Percentiles rank a stretch among this genome's conserved stretches.
Evolutionary conservation across 1,140 invertebrate species (phyloP).

Genomic region (Philopotamus ludificatus): DNA sequence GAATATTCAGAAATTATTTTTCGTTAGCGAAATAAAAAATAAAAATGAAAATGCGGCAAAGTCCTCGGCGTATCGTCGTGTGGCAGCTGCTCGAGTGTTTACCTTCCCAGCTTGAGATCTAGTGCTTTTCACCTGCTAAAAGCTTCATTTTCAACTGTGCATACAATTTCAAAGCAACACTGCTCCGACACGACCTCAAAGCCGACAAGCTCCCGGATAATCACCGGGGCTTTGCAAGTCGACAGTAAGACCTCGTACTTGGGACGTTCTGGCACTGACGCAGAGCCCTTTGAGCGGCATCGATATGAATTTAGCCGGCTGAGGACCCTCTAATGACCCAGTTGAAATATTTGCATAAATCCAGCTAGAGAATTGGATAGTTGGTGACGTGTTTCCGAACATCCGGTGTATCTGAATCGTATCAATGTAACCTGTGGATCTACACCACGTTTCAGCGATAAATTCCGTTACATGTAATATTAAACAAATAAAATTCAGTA

Average conservation of each 20-base stretch:
- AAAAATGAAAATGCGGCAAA: not conserved
- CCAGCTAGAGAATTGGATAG: not conserved
- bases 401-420: not conserved
- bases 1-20: not conserved
- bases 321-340: no score
- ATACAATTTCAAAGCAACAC: constrained; percentile 1
- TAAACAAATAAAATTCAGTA: no score
- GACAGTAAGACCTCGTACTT: no score
- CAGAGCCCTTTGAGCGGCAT: not conserved
- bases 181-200: not conserved
- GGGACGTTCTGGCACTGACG: no score
- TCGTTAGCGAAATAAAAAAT: not conserved
- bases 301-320: no score
- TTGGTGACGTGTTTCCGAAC: not conserved
- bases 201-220: constrained; percentile 6
- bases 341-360: not conserved
- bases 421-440: no score
- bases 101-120: not conserved
- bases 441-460: no score
- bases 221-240: not conserved
- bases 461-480: no score
- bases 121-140: constrained; percentile 14
- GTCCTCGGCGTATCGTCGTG: not conserved
- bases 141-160: constrained; percentile 4
- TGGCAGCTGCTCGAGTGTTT: not conserved